A percentile compares a stretch with the other conserved stretches of the same genome.
Evolutionary conservation across 2,797 vertebrate species (phyloP).

Genomic region (Tadarida brasiliensis): DNA sequence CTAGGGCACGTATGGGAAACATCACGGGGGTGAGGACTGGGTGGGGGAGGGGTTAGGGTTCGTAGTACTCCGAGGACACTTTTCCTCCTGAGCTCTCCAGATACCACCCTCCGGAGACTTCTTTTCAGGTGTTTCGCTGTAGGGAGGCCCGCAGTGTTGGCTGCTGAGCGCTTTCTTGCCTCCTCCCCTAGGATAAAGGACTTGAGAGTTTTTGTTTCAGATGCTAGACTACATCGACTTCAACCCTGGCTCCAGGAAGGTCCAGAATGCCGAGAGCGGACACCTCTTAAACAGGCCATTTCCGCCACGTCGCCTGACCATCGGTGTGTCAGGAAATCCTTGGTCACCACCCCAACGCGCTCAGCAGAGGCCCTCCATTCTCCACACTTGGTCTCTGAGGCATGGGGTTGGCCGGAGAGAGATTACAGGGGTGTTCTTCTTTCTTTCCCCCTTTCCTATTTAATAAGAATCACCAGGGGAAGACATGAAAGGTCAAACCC

Average conservation of each 20-base stretch:
- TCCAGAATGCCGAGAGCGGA: slow-evolving; percentile 74
- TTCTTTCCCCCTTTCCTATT: neutral
- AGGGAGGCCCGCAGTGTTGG: slow-evolving; percentile 88
- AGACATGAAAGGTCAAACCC: slow-evolving; percentile 14
- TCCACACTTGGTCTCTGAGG: neutral
- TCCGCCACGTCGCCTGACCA: neutral
- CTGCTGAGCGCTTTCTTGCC: slow-evolving; percentile 69
- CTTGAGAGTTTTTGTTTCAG: slow-evolving; percentile 74
- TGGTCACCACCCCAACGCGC: slow-evolving; percentile 52
- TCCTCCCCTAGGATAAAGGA: slow-evolving; percentile 61
- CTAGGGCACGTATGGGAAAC: slow-evolving; percentile 89
- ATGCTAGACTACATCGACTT: slow-evolving; percentile 72
- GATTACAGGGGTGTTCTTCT: neutral
- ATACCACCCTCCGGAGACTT: slow-evolving; percentile 83
- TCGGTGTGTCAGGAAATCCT: slow-evolving; percentile 23
- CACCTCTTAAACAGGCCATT: neutral
- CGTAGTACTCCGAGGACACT: slow-evolving; percentile 87
- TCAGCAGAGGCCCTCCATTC: neutral
- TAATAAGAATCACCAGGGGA: neutral
- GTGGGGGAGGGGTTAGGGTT: slow-evolving; percentile 78
- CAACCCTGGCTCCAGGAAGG: slow-evolving; percentile 81
- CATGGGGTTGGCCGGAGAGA: accelerated
- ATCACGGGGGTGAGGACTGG: slow-evolving; percentile 79
- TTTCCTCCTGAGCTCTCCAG: slow-evolving; percentile 84
- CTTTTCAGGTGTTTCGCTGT: slow-evolving; percentile 88